Percentiles rank a stretch among this genome's conserved stretches.
Conservation (phyloP, 2,888 invertebrate species). For the Hetaerina titia region DNA sequence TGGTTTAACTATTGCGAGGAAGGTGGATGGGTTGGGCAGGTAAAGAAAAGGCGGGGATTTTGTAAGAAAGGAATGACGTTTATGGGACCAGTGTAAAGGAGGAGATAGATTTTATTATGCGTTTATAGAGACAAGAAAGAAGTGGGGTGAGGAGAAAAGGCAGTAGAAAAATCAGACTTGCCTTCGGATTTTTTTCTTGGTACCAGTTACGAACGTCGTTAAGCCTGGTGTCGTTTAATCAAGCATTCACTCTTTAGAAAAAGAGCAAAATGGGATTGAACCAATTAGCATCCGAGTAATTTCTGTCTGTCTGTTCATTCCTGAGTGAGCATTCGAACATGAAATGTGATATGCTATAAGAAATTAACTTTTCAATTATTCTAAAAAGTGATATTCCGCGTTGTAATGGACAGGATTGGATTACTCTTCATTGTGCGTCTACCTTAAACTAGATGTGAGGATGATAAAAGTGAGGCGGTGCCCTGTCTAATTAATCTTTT, state of each 20-base stretch:
- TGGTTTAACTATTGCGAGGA: not conserved
- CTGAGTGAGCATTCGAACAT: not conserved
- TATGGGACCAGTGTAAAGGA: slow-evolving; percentile 35
- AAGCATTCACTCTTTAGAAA: not conserved
- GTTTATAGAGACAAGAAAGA: not conserved
- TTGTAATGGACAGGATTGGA: not conserved
- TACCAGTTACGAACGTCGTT: slow-evolving; percentile 5
- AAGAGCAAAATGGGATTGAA: not conserved
- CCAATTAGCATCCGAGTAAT: slow-evolving; percentile 8
- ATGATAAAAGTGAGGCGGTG: too few species aligned
- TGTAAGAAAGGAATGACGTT: not conserved
- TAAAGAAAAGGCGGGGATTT: slow-evolving; percentile 8
- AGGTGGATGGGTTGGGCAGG: not conserved
- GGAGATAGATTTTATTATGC: slow-evolving; percentile 55
- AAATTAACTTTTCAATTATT: not conserved
- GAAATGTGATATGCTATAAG: not conserved
- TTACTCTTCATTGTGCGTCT: too few species aligned
- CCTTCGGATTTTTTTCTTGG: not conserved
- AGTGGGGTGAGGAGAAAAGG: not conserved
- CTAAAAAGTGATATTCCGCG: not conserved
- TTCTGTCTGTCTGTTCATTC: not conserved
- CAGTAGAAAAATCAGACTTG: not conserved
- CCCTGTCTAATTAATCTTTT: too few species aligned
- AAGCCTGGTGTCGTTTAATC: slow-evolving; percentile 4
- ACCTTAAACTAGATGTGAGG: too few species aligned